A percentile compares a stretch with the other conserved stretches of the same genome.
phyloP scores from a whole-genome alignment of 2,113 vertebrate species.

The Oryctolagus cuniculus region mOryCun1.1 NC_091451.1:21719001-21719500 shows the following conservation, averaged over 20 bases:
- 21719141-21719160: not conserved
- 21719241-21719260: constrained; percentile 14
- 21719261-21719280: not conserved
- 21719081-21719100: not conserved
- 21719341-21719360: not conserved
- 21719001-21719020: not conserved
- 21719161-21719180: not conserved
- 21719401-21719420: not conserved
- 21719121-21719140: not conserved
- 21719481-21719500: not conserved
- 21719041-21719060: not conserved
- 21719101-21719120: not conserved
- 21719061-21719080: constrained; percentile 20
- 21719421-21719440: not conserved
- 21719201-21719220: not conserved
- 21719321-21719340: not conserved
- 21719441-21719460: not conserved
- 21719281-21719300: constrained; percentile 1
- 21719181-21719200: not conserved
- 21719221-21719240: not conserved
- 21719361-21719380: not conserved
- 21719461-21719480: not conserved
- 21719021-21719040: not conserved
- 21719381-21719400: not conserved
- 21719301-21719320: not conserved